These are phyloP conservation scores for Xestoiulus laeticollis DNA, from an alignment of 2,888 invertebrate genomes.

Conservation along the genomic window DNA sequence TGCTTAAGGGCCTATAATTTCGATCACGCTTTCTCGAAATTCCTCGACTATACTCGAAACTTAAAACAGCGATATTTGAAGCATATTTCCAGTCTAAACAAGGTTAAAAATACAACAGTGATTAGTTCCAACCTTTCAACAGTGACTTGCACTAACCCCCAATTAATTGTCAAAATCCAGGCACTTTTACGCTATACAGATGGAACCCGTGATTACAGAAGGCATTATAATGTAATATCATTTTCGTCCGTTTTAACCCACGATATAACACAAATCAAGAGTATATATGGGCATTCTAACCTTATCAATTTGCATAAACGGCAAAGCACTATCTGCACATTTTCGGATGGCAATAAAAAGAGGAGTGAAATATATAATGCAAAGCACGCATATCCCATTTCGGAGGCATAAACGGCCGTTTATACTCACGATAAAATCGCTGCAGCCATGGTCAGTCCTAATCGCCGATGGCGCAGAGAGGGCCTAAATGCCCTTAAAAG, in stretches of 20 bases:
- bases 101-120: too few species aligned
- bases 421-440: slow-evolving; percentile 19
- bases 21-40: background rate
- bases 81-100: background rate
- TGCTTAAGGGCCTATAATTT: background rate
- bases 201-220: background rate
- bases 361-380: background rate
- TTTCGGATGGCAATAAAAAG: background rate
- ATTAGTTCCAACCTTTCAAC: background rate
- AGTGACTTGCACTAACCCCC: background rate
- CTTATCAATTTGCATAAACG: background rate
- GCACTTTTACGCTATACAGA: background rate
- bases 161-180: background rate
- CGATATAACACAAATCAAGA: background rate
- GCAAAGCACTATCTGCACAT: background rate
- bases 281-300: background rate
- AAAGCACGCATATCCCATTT: slow-evolving; percentile 1
- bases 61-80: background rate
- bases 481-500: background rate
- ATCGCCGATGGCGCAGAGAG: background rate
- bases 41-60: background rate
- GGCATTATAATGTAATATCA: background rate
- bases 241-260: background rate
- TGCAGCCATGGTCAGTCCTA: slow-evolving; percentile 1
- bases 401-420: background rate